A percentile compares a stretch with the other conserved stretches of the same genome.
These are phyloP conservation scores for Fistularia tabacaria DNA, from an alignment of 2,797 vertebrate genomes.

Conservation along the genomic window DNA sequence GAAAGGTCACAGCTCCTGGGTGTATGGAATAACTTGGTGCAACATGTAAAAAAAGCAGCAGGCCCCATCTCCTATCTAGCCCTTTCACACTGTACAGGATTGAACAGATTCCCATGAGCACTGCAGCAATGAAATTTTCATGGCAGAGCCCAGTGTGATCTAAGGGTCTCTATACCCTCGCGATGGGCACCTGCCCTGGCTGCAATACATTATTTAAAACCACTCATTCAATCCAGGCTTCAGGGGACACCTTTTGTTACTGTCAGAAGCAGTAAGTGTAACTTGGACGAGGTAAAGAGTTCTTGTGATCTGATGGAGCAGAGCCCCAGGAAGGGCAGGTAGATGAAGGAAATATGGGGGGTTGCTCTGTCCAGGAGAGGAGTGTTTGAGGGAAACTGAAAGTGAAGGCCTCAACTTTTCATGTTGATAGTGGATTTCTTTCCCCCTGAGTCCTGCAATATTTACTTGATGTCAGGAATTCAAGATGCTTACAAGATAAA, in stretches of 20 bases:
- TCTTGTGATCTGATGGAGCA: conserved; percentile 26
- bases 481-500: conserved; percentile 53
- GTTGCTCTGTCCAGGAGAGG: conserved; percentile 13
- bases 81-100: conserved; percentile 36
- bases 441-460: conserved; percentile 22
- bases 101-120: conserved; percentile 60
- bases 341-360: conserved; percentile 38
- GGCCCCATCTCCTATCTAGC: conserved; percentile 38
- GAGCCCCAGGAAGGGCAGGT: conserved; percentile 26
- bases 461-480: conserved; percentile 56
- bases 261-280: conserved; percentile 65
- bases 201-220: conserved; percentile 72
- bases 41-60: conserved; percentile 17
- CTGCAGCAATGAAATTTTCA: conserved; percentile 66
- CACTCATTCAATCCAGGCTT: conserved; percentile 70
- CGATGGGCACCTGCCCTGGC: conserved; percentile 64
- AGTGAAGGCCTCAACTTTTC: conserved; percentile 26
- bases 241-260: conserved; percentile 70
- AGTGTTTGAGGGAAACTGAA: conserved; percentile 44
- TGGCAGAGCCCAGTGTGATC: conserved; percentile 60
- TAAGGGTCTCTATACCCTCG: conserved; percentile 59
- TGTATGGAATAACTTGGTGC: conserved; percentile 10
- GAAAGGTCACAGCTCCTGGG: conserved; percentile 1
- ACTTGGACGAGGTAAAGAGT: conserved; percentile 45
- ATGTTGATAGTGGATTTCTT: conserved; percentile 22